Evolutionary conservation across 2,888 invertebrate genomes (phyloP).

Genomic region (Desoria tigrina): DNA sequence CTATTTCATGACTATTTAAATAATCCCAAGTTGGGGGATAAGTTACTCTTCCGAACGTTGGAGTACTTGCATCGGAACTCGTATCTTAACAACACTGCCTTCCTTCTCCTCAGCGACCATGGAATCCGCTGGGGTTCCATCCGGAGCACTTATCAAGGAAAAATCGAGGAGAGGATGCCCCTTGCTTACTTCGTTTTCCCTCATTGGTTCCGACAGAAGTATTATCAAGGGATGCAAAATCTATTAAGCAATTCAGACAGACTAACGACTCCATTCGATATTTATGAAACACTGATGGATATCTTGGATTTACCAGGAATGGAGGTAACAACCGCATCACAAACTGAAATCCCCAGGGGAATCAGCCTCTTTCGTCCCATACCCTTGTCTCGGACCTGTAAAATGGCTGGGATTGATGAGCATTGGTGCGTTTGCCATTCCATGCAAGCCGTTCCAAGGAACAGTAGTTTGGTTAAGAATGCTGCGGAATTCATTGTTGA

Average conservation of each 20-base stretch:
- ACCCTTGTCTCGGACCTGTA: slow-evolving; percentile 19
- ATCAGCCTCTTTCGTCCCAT: slow-evolving; percentile 21
- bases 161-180: slow-evolving; percentile 82
- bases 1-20: slow-evolving; percentile 83
- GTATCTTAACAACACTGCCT: slow-evolving; percentile 67
- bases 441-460: slow-evolving; percentile 14
- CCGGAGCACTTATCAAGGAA: slow-evolving; percentile 74
- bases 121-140: slow-evolving; percentile 85
- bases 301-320: slow-evolving; percentile 58
- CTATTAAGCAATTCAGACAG: slow-evolving; percentile 56
- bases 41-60: slow-evolving; percentile 65
- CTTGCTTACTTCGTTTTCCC: slow-evolving; percentile 75
- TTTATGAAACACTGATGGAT: slow-evolving; percentile 76
- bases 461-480: slow-evolving; percentile 11
- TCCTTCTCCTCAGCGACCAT: slow-evolving; percentile 65
- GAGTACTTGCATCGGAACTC: slow-evolving; percentile 60
- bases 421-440: slow-evolving; percentile 28
- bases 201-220: slow-evolving; percentile 67
- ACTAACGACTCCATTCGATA: slow-evolving; percentile 81
- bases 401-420: slow-evolving; percentile 23
- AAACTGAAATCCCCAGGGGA: slow-evolving; percentile 7
- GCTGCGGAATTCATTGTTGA: slow-evolving; percentile 24
- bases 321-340: neutral
- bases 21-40: slow-evolving; percentile 73
- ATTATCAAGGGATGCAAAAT: slow-evolving; percentile 66